Conservation (phyloP, 2,888 invertebrate species). For the Euplagia quadripunctaria region DNA sequence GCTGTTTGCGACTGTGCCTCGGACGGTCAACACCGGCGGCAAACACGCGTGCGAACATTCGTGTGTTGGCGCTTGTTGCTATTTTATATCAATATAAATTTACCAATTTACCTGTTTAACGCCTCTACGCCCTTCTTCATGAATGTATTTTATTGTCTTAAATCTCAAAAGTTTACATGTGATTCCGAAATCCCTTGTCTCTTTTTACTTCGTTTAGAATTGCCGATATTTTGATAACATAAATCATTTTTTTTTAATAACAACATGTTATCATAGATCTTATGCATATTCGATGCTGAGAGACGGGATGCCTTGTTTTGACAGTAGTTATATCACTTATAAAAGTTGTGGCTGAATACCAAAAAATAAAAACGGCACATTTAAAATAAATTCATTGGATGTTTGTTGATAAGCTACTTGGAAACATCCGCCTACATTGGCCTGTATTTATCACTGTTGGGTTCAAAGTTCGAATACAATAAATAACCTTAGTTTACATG, state of each 20-base stretch:
- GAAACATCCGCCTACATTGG: constrained; percentile 64
- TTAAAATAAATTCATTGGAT: constrained; percentile 36
- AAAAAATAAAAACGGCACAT: neutral
- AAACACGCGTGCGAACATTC: constrained; percentile 76
- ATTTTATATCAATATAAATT: constrained; percentile 62
- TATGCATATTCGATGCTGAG: neutral
- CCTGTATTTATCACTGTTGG: constrained; percentile 72
- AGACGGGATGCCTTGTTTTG: too few species aligned
- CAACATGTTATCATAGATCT: too few species aligned
- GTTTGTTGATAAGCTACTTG: constrained; percentile 73
- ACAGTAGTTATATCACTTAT: neutral
- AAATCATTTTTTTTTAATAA: too few species aligned
- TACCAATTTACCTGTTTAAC: constrained; percentile 44
- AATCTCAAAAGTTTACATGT: too few species aligned
- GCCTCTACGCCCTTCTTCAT: neutral
- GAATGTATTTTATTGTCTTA: too few species aligned
- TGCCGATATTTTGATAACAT: too few species aligned
- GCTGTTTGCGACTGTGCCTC: constrained; percentile 67
- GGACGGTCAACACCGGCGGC: constrained; percentile 72
- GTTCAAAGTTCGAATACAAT: constrained; percentile 79
- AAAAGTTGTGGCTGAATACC: neutral
- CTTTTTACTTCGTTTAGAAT: too few species aligned
- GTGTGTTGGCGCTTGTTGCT: constrained; percentile 66
- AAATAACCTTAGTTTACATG: constrained; percentile 57
- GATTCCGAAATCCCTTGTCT: too few species aligned